Evolutionary conservation across 2,113 vertebrate genomes (phyloP), one percentile per base, ranked within the genome.

Genomic region (Ictalurus furcatus): DNA sequence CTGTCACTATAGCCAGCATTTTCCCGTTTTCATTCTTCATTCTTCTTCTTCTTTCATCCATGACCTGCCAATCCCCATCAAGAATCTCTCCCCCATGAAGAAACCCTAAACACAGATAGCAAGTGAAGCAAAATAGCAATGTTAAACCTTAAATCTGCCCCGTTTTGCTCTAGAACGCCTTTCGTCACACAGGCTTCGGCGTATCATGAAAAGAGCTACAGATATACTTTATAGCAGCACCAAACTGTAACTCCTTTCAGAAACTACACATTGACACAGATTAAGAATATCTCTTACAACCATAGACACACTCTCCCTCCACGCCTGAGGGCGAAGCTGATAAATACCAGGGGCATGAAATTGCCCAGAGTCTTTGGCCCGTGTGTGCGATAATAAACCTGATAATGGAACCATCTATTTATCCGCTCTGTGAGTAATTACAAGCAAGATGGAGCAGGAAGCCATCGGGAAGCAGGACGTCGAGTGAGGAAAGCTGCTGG

Each of bases 391-490:
- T 92, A 90, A 92, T 90, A 88, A 91, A 87, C 73, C 56, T 79
- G 90, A 90, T 92, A 92, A 92, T 92, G 81, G 88, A 90, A 90
- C 76, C 87, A 63, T 91, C 91, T 92, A 92, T 92, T 92, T 91
- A 89, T 92, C 87, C 61, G 85, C 85, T 85, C 88, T 65, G 85
- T 91, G 88, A 92, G 91, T 92, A 92, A 92, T 92, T 91, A 91
- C 87, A 63, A 73, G 84, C 67, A 58, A 76, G 56, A 92, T 85
- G 79, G 86, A 87, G 88, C 84, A 87, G 88, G 63, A 81, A 73
- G 87, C 82, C 69, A 34, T 48, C 61, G 82, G 48, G 54, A 82
- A 82, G 79, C 52, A 11, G 54, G 61, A 84, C 78, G 56, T 69
- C 28, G 86, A 91, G 88, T 88, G 87, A 17, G 59, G 48, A 85